Base-by-base conservation (phyloP, 1,140 invertebrate species). In the Zaprionus africanus region DNA sequence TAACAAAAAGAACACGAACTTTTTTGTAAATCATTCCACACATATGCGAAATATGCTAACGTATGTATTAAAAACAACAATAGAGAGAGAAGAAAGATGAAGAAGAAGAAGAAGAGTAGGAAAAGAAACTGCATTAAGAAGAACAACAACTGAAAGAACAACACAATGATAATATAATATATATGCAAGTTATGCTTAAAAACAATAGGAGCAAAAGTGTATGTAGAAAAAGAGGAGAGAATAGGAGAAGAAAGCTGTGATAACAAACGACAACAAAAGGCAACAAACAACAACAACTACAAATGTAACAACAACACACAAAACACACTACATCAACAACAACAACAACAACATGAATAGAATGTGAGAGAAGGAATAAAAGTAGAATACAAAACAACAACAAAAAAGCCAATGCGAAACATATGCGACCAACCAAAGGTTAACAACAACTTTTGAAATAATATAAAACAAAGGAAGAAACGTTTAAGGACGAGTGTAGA, bases 101-200 rank as follows among this genome's bases (percentile, higher is more conserved):
- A 19, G 17, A 49, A 11, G 6, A 46, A 15, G 19, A 6, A 46
- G 17, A 24, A 22, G 24, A 31, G 43, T 15, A 41, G 34, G 57
- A 66, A 31, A 28, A 68, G 36, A 59, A 54, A 75, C 58, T 75
- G 69, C 79, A 87, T 82, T 77, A 86, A 67, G 36, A 75, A 69
- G 36, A 75, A 69, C 46, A 66, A 74, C 36, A 66, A 84, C 53
- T 84, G 74, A 63, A 78, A 81, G 54, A 77, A 77, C 41, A 70
- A 75, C 49, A 78, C 60, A 36, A 74, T 58, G 58, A 67, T 46
- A 46, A 46, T 17, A 46, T 46, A 46, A 79, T 76, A 56, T 79
- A 84, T 88, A 88, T 88, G 84, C 84, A 88, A 88, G 84, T 88
- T 88, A 88, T 88, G 84, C 84, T 90, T 88, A 90, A 83, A 72